Evolutionary conservation across 1,140 invertebrate species (phyloP).

Genomic region (Cyphomyrmex costatus): DNA sequence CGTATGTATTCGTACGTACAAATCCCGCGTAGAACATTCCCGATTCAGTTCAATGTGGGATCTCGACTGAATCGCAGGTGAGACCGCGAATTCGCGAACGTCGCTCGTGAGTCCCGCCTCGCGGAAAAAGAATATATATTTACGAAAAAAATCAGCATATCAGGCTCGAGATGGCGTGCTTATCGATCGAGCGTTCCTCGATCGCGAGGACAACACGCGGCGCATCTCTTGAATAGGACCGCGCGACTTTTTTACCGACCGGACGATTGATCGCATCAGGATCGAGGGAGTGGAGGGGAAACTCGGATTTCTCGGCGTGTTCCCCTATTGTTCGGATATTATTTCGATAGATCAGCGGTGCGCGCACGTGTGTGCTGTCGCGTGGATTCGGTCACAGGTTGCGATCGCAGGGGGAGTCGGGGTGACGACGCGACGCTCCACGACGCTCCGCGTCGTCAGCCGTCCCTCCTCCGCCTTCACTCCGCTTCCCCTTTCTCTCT

Average conservation of each 20-base stretch:
- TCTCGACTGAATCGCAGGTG: neutral
- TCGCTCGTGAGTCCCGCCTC: neutral
- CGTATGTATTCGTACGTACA: too few species aligned
- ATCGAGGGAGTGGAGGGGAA: neutral
- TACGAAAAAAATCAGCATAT: neutral
- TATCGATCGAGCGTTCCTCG: constrained; percentile 27
- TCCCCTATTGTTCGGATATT: neutral
- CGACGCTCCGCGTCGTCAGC: constrained; percentile 23
- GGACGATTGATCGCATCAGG: constrained; percentile 33
- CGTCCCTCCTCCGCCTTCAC: constrained; percentile 41
- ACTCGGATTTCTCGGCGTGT: constrained; percentile 28
- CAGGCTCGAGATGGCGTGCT: neutral
- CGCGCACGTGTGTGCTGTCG: neutral
- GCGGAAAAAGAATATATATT: neutral
- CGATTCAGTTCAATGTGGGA: neutral
- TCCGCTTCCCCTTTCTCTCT: constrained; percentile 28
- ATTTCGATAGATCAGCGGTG: neutral
- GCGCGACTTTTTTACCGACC: constrained; percentile 39
- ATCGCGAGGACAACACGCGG: too few species aligned
- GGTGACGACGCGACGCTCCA: neutral
- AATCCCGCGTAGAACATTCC: neutral
- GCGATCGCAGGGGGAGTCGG: neutral
- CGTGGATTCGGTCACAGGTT: neutral
- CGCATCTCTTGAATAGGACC: neutral
- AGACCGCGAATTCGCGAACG: neutral